These are phyloP conservation scores for Eucera pruinosa DNA, from an alignment of 2,888 invertebrate genomes.

Conservation along the genomic window DNA sequence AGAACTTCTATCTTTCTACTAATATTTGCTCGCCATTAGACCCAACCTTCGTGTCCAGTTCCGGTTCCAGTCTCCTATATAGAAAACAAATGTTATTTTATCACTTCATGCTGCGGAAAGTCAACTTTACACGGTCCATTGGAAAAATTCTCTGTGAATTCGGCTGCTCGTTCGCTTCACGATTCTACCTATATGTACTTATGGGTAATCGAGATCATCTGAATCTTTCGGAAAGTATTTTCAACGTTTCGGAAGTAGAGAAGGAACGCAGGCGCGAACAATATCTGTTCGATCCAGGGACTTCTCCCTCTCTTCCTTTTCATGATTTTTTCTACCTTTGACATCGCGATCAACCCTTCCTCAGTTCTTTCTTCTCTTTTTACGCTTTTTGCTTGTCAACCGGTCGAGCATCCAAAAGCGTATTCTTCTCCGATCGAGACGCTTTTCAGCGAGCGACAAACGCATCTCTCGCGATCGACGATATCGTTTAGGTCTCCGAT, in stretches of 20 bases:
- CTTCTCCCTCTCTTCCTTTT: background rate
- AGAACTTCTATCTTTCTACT: slow-evolving; percentile 25
- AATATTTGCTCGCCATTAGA: slow-evolving; percentile 37
- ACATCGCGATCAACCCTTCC: slow-evolving; percentile 58
- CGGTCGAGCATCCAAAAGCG: slow-evolving; percentile 40
- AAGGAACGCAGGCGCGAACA: slow-evolving; percentile 22
- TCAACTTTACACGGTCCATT: background rate
- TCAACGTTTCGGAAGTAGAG: background rate
- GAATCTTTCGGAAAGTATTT: slow-evolving; percentile 44
- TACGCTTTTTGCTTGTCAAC: slow-evolving; percentile 36
- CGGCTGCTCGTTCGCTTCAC: background rate
- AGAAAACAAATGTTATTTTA: slow-evolving; percentile 42
- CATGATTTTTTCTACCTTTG: slow-evolving; percentile 40
- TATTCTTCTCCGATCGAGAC: background rate
- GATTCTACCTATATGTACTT: too few species aligned
- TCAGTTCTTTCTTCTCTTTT: slow-evolving; percentile 34
- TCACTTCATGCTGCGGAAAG: background rate
- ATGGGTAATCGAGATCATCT: slow-evolving; percentile 19
- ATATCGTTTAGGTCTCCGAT: background rate
- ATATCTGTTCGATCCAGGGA: slow-evolving; percentile 28
- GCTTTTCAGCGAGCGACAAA: background rate
- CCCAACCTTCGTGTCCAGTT: too few species aligned
- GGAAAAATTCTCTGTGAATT: background rate
- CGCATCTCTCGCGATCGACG: background rate
- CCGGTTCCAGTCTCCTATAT: background rate